Evolutionary conservation across 2,888 invertebrate species (phyloP), one percentile per base, ranked within the genome.

Genomic region (Leucoptera coffeella): DNA sequence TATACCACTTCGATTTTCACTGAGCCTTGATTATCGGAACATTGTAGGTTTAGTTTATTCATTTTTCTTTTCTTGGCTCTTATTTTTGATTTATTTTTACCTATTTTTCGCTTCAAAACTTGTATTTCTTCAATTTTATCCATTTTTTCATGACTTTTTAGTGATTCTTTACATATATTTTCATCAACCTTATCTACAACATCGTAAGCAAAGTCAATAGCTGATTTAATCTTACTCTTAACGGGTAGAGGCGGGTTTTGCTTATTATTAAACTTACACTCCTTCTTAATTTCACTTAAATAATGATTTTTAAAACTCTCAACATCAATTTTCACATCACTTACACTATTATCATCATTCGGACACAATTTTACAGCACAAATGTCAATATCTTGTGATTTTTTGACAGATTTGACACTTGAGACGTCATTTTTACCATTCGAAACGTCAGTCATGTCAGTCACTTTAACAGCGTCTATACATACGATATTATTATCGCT

Each of bases 291-390:
- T 33, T 64, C 65, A 1, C 39, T 49, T 0, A 65, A 28, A 27
- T 64, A 61, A 2, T 45, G 47, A 23, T 47, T 49, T 32, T 65
- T 58, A 14, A 65, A 65, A 2, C 39, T 50, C 9, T 64, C 64
- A 2, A 61, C 14, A 19, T 60, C 59, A 0, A 64, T 49, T 25
- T 48, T 17, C n/a, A n/a, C n/a, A n/a, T n/a, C n/a, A n/a, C n/a
- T n/a, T n/a, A n/a, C n/a, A n/a, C n/a, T n/a, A n/a, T n/a, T n/a
- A n/a, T n/a, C n/a, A n/a, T n/a, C n/a, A n/a, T n/a, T n/a, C n/a
- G n/a, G n/a, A n/a, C n/a, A n/a, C n/a, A n/a, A n/a, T n/a, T n/a
- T n/a, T n/a, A n/a, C n/a, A n/a, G n/a, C n/a, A n/a, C n/a, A n/a
- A n/a, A n/a, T n/a, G n/a, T n/a, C n/a, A n/a, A n/a, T n/a, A n/a